Evolutionary conservation across 2,797 vertebrate genomes (phyloP), one percentile per base, ranked within the genome.

Genomic region (Amblyraja radiata): DNA sequence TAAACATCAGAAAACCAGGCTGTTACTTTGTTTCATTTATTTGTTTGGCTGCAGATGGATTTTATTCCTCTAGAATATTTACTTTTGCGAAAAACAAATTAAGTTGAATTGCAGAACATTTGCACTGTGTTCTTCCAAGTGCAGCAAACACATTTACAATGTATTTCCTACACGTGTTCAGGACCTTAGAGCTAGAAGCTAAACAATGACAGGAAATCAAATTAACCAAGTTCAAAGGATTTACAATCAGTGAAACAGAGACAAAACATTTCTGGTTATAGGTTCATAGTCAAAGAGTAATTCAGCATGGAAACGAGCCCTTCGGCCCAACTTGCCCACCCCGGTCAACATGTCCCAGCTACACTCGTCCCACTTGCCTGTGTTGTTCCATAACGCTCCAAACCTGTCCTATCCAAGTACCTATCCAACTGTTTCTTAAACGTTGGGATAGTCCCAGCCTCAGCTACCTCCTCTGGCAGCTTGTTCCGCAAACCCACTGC

Each of bases 171-270:
- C 14, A 1, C 36, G 1, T 18, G 21, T n/a, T 88, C 16, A 68
- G n/a, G 84, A 68, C n/a, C 6, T n/a, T 8, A 11, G 58, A 32
- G 58, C 28, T 86, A 36, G 9, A 8, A 88, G 14, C 63, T 10
- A 10, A 88, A 88, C 14, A 65, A 88, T 32, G 84, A 61, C n/a
- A 65, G 84, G 84, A 88, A 88, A 88, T 88, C 36, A 88, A 88
- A 68, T 68, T 14, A 88, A 88, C 36, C 7, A 88, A 68, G 36
- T 88, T 88, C 63, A 88, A 18, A 9, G 13, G 83, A 36, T 88
- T 16, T 88, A 88, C 16, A 23, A 65, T 23, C 54, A 84, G 54
- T 84, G 4, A 84, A 84, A 84, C 9, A 36, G 9, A 88, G 32
- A 32, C 61, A 32, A 54, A 54, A 88, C 16, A 36, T 65, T 88